These are phyloP conservation scores for Rattus rattus DNA, from an alignment of 2,113 vertebrate species.

Conservation along the genomic window DNA sequence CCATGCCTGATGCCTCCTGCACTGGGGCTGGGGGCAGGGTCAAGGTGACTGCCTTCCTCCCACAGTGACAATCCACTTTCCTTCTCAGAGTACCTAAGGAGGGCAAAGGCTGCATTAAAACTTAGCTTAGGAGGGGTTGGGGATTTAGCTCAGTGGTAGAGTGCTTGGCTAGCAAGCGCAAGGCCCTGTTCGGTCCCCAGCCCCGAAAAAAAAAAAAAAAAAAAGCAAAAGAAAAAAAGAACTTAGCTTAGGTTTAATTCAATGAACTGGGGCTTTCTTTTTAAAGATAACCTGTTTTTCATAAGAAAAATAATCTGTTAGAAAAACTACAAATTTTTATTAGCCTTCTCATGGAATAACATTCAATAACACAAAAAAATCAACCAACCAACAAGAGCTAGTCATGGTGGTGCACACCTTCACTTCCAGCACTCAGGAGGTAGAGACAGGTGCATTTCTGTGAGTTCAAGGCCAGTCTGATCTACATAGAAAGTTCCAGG, in stretches of 20 bases:
- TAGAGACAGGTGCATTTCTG: background rate
- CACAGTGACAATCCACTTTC: background rate
- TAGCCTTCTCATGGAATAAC: background rate
- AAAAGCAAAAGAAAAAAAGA: too few species aligned
- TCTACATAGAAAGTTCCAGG: background rate
- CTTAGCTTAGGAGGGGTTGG: background rate
- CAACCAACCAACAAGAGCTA: background rate
- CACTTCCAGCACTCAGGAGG: background rate
- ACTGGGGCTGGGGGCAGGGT: background rate
- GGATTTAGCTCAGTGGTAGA: too few species aligned
- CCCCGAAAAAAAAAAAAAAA: too few species aligned
- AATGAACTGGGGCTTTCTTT: background rate
- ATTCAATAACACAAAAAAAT: slow-evolving; percentile 2
- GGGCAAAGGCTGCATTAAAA: background rate
- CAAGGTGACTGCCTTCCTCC: too few species aligned
- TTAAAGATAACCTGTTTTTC: background rate
- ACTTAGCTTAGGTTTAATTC: background rate
- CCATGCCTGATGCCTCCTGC: background rate
- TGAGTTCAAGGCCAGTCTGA: background rate
- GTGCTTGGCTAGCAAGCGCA: too few species aligned
- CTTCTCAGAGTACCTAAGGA: background rate
- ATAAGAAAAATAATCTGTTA: background rate
- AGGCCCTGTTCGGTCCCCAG: too few species aligned
- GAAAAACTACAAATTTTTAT: background rate
- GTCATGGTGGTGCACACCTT: background rate